These are phyloP conservation scores for Drosophila cognata DNA, from an alignment of 2,888 invertebrate species.

Conservation along the genomic window DNA sequence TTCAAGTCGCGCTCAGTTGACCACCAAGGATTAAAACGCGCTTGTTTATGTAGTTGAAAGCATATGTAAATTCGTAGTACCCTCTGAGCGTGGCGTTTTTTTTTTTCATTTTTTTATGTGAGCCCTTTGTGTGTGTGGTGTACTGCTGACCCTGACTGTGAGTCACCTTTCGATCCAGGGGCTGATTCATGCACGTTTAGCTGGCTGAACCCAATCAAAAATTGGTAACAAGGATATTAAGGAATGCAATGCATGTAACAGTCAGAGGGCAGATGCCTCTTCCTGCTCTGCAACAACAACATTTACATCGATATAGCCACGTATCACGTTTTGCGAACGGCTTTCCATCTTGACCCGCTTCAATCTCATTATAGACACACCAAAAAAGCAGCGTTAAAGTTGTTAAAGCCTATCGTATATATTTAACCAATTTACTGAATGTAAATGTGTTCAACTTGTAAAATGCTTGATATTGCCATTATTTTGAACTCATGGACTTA, in stretches of 20 bases:
- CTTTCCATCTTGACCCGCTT: background rate
- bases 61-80: constrained; percentile 38
- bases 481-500: background rate
- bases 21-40: background rate
- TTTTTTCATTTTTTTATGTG: constrained; percentile 30
- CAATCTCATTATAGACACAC: too few relatives aligned
- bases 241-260: background rate
- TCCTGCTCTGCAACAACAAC: background rate
- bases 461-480: too few relatives aligned
- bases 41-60: constrained; percentile 5
- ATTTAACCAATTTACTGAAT: background rate
- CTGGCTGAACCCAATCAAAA: background rate
- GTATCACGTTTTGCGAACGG: background rate
- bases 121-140: constrained; percentile 43
- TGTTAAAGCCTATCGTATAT: background rate
- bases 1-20: background rate
- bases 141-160: constrained; percentile 18
- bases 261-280: background rate
- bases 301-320: constrained; percentile 1
- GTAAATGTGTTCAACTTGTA: background rate
- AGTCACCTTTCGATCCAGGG: constrained; percentile 26
- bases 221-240: constrained; percentile 1
- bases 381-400: background rate
- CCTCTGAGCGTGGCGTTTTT: constrained; percentile 20
- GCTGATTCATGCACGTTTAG: constrained; percentile 33